Conservation (phyloP, 2,797 vertebrate genomes). For the Takifugu rubripes region DNA sequence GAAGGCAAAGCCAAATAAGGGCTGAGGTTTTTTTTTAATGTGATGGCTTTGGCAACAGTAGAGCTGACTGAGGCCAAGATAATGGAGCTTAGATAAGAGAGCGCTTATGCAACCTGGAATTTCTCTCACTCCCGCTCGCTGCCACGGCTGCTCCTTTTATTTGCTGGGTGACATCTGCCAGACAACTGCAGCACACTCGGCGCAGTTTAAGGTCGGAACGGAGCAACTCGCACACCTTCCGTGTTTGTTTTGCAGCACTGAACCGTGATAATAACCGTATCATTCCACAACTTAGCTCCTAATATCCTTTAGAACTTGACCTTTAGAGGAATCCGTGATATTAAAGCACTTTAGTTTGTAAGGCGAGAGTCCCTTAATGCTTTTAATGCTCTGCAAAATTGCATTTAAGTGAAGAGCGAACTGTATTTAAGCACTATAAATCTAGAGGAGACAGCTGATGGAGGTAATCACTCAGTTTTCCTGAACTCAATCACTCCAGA, state of each 20-base stretch:
- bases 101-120: constrained; percentile 65
- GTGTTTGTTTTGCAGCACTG: constrained; percentile 21
- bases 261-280: too few species aligned
- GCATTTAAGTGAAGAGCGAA: too few species aligned
- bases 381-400: too few species aligned
- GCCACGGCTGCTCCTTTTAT: constrained; percentile 41
- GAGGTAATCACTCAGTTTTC: too few species aligned
- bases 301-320: too few species aligned
- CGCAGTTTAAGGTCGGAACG: constrained; percentile 28
- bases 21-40: constrained; percentile 45
- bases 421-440: too few species aligned
- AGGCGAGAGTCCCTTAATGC: too few species aligned
- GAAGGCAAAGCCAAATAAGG: constrained; percentile 48
- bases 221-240: constrained; percentile 34
- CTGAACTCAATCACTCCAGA: too few species aligned
- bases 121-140: constrained; percentile 49
- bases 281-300: too few species aligned
- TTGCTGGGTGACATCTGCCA: constrained; percentile 55
- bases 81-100: constrained; percentile 65
- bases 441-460: too few species aligned
- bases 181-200: constrained; percentile 49
- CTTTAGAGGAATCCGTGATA: too few species aligned
- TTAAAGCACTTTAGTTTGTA: too few species aligned
- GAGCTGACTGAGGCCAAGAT: constrained; percentile 60
- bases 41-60: constrained; percentile 61